Base-by-base conservation (phyloP, 2,888 invertebrate genomes). In the Clistopyga incitator region DNA sequence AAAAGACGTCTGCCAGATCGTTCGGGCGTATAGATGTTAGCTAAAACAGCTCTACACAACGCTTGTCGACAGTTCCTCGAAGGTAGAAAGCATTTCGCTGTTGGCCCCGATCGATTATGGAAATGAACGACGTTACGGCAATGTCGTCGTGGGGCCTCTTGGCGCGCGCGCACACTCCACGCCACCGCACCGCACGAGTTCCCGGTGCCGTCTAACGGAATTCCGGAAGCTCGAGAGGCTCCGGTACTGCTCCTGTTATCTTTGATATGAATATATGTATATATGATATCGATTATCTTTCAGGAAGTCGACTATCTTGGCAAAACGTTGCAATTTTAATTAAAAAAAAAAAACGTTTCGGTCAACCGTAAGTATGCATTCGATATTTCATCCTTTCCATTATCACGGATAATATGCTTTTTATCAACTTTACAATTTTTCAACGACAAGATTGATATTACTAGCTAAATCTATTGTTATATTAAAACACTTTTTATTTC, bases 31-130 rank as follows among this genome's bases (percentile, higher is more conserved):
- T 47, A 50, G 13, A 20, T 42, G 34, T 52, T 61, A 18, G 59
- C 47, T 50, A 15, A 47, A 29, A 45, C 47, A 34, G 29, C 34
- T 70, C 42, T 15, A 29, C 47, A 47, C 56, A 42, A 45, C 25
- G n/a, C 20, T 45, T 25, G 59, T 6, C 6, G 18, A 20, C 29
- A 25, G 59, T 45, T 61, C 45, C 34, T 18, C 50, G 71, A 72
- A 67, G 59, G 70, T 76, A 78, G 72, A 85, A 75, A 84, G 85
- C 86, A 81, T 85, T 86, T 82, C 68, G 78, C 82, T 85, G 85
- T 86, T 82, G 70, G 59, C 38, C 75, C 68, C 80, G 78, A 85
- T 84, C 78, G 85, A 85, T 86, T 84, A 84, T 85, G 82, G 79
- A 82, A 83, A 84, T 85, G 74, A 68, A 79, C 74, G 34, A 75